These are phyloP conservation scores for Megastigmus dorsalis DNA, from an alignment of 2,888 invertebrate species.

Conservation along the genomic window DNA sequence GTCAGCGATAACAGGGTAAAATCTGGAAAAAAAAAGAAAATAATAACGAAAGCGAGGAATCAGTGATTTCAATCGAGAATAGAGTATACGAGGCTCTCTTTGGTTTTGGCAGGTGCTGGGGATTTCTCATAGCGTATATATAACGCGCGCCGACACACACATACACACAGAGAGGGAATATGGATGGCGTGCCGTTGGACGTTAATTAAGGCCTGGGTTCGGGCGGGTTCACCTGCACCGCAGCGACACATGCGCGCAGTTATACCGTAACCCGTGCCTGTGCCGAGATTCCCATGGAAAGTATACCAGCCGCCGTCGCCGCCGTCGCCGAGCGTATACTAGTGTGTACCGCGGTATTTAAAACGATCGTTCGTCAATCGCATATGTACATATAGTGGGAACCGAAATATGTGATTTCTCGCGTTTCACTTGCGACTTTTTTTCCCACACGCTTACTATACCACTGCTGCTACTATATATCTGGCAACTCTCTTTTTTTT, in stretches of 20 bases:
- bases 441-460: no score
- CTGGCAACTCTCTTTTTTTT: no score
- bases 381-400: slow-evolving; percentile 17
- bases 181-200: slow-evolving; percentile 35
- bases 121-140: slow-evolving; percentile 67
- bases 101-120: slow-evolving; percentile 64
- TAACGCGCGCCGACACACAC: no score
- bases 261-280: no score
- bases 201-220: slow-evolving; percentile 44
- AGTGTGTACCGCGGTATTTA: slow-evolving; percentile 39
- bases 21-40: no score
- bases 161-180: no score
- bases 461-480: no score
- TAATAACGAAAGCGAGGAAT: no score
- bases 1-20: no score
- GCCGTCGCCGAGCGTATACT: no score
- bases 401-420: slow-evolving; percentile 32
- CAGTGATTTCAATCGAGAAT: no score
- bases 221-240: slow-evolving; percentile 58
- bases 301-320: no score
- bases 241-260: slow-evolving; percentile 48
- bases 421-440: slow-evolving; percentile 3
- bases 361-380: slow-evolving; percentile 45
- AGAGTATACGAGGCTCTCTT: slow-evolving; percentile 46
- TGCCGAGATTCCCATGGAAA: slow-evolving; percentile 69